Base-by-base conservation (phyloP, 2,888 invertebrate genomes). In the Boloria selene region DNA sequence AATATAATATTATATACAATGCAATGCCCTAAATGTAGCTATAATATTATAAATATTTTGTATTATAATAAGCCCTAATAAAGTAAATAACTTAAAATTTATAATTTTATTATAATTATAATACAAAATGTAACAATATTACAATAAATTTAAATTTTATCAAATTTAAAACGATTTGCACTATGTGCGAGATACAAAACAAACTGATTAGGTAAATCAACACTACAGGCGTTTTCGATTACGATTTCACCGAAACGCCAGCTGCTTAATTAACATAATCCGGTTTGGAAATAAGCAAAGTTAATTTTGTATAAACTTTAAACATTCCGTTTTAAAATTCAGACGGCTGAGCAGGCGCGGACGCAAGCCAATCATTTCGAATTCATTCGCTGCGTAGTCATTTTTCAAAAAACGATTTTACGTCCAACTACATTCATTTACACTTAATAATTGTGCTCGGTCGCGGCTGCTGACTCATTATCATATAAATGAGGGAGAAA, bases 401-500 rank as follows among this genome's bases (percentile, higher is more conserved):
- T 78, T 79, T 82, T 84, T 83, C 74, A 81, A 83, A 84, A 84
- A 81, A 77, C 80, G 75, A 80, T 85, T 83, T 82, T 77, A 82
- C 79, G 80, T 79, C 75, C 73, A 79, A 83, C 82, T 83, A 82
- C 83, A 81, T 83, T 79, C 80, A 85, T 88, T 87, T 86, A 85
- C 84, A 87, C 87, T 81, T 85, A 86, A 88, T 87, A 88, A 89
- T 87, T 87, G 84, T 86, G 82, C 85, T 84, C 80, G 81, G 81
- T 81, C 80, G 84, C 82, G 83, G 82, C 81, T 81, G 83, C 80
- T 78, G 84, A 79, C 89, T 90, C 86, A 91, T 90, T 90, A 90
- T 84, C 88, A 90, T 90, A 90, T 86, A 89, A 90, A 91, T 90
- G 90, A 90, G 89, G 87, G 88, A 87, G 88, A 90, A 89, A 90